Conservation (phyloP, 1,140 invertebrate genomes). For the Drosophila ficusphila region DNA sequence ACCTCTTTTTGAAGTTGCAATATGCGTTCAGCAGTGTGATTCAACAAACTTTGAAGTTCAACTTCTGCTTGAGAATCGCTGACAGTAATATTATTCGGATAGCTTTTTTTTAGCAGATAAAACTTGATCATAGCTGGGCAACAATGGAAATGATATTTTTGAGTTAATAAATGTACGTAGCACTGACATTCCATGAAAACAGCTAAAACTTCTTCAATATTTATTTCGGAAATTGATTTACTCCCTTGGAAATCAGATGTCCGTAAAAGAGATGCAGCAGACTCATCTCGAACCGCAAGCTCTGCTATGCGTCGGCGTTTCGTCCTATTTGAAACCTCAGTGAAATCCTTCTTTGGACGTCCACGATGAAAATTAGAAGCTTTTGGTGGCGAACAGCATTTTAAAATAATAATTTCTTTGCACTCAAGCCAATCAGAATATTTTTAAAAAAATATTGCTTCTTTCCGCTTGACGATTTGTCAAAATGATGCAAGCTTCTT, state of each 20-base stretch:
- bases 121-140: conserved; percentile 18
- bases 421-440: conserved; percentile 13
- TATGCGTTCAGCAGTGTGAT: conserved; percentile 1
- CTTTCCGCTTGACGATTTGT: background rate
- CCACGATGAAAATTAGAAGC: conserved; percentile 1
- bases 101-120: conserved; percentile 16
- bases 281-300: conserved; percentile 19
- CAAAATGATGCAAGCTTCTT: too few relatives aligned
- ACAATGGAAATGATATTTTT: conserved; percentile 8
- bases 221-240: conserved; percentile 12
- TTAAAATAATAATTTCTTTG: conserved; percentile 8
- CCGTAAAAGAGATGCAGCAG: conserved; percentile 23
- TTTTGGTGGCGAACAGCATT: conserved; percentile 4
- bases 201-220: conserved; percentile 16
- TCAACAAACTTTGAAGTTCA: background rate
- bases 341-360: conserved; percentile 11
- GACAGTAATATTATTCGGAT: conserved; percentile 12
- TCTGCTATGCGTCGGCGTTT: conserved; percentile 15
- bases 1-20: background rate
- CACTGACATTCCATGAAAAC: conserved; percentile 17
- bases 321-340: conserved; percentile 8
- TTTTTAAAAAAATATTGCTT: background rate
- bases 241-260: conserved; percentile 11
- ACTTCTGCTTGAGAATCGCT: conserved; percentile 10
- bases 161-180: conserved; percentile 11